A percentile compares a stretch with the other conserved stretches of the same genome.
Conservation (phyloP, 37 sponge, comb jelly and placozoan species). For the Theonella swinhoei region DNA sequence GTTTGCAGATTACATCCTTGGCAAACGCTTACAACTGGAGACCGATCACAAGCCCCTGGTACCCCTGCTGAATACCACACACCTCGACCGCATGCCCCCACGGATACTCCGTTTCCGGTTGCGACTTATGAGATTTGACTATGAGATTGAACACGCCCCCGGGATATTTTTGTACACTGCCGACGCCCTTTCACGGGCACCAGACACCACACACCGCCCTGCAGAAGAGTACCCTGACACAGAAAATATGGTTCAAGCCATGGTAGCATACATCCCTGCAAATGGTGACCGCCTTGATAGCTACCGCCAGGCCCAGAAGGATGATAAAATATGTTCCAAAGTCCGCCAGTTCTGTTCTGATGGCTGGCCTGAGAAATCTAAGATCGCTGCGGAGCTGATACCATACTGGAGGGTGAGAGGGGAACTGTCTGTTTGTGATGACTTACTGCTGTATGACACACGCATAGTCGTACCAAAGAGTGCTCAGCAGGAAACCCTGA, state of each 20-base stretch:
- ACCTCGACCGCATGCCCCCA: conserved; percentile 34
- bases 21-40: conserved; percentile 29
- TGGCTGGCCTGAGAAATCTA: too few species aligned
- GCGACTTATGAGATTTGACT: conserved; percentile 32
- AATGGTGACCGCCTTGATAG: not conserved
- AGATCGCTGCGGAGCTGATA: too few species aligned
- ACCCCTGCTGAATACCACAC: conserved; percentile 24
- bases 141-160: conserved; percentile 32
- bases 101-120: conserved; percentile 32
- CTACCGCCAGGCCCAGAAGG: conserved; percentile 4
- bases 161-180: conserved; percentile 50
- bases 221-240: not conserved
- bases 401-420: too few species aligned
- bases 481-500: too few species aligned
- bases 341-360: conserved; percentile 1
- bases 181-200: conserved; percentile 29
- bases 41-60: conserved; percentile 55
- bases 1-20: conserved; percentile 26
- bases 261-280: not conserved
- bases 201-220: not conserved
- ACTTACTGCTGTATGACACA: too few species aligned
- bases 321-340: not conserved
- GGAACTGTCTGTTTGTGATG: too few species aligned
- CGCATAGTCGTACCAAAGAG: too few species aligned
- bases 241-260: conserved; percentile 8